Percentiles rank a stretch among this genome's conserved stretches.
Conservation (phyloP, 2,888 invertebrate species). For the Drosophila macrothrix region DNA sequence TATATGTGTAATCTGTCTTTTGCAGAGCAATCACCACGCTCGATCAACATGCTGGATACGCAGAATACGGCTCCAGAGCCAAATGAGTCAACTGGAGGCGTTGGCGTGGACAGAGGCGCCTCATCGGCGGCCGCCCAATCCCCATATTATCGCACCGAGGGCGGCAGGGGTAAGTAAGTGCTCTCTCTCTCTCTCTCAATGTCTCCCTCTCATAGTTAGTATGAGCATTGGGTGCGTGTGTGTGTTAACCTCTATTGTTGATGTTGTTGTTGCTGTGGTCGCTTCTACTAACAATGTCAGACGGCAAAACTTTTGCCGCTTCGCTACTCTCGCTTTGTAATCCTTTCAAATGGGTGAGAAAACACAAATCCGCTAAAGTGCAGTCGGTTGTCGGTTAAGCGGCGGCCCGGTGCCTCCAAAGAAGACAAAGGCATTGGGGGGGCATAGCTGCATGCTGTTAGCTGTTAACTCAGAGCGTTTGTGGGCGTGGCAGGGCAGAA, state of each 20-base stretch:
- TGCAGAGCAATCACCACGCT: constrained; percentile 91
- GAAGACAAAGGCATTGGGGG: constrained; percentile 22
- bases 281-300: constrained; percentile 46
- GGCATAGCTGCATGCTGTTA: not conserved
- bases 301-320: constrained; percentile 47
- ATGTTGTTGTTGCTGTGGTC: constrained; percentile 28
- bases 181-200: constrained; percentile 77
- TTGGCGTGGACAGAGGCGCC: constrained; percentile 37
- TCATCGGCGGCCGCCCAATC: constrained; percentile 77
- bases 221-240: constrained; percentile 2
- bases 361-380: constrained; percentile 79
- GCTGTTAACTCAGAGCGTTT: not conserved
- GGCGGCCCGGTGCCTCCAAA: constrained; percentile 26
- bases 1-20: constrained; percentile 2
- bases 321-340: constrained; percentile 65
- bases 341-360: constrained; percentile 78
- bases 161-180: constrained; percentile 93
- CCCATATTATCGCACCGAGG: constrained; percentile 86
- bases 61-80: constrained; percentile 85
- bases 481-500: constrained; percentile 24
- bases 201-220: constrained; percentile 1
- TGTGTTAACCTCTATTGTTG: constrained; percentile 29
- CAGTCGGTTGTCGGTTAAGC: constrained; percentile 69
- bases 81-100: constrained; percentile 59
- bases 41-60: constrained; percentile 86